These are phyloP conservation scores for Drosophila littoralis DNA, from an alignment of 1,140 invertebrate species.

Conservation along the genomic window DNA sequence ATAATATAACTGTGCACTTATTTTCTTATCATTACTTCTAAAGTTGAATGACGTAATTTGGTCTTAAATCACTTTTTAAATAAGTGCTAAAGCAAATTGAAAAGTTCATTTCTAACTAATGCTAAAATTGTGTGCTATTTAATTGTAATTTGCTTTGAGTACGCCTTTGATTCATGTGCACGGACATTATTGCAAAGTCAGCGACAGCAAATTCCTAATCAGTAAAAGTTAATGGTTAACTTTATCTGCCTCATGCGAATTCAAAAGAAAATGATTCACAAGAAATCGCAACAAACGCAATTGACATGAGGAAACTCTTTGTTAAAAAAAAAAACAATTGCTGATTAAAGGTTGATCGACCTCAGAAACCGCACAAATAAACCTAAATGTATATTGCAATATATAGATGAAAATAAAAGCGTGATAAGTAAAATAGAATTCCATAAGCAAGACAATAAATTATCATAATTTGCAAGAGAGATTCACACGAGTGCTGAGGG, in stretches of 20 bases:
- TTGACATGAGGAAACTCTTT: not conserved
- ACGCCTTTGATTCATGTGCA: too few relatives aligned
- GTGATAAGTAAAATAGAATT: not conserved
- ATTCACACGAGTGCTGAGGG: not conserved
- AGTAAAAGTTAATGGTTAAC: not conserved
- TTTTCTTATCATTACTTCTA: too few relatives aligned
- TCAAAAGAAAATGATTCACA: conserved; percentile 2
- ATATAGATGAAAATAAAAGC: not conserved
- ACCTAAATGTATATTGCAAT: not conserved
- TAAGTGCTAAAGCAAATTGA: too few relatives aligned
- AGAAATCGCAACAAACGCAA: not conserved
- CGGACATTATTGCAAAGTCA: not conserved
- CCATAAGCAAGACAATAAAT: not conserved
- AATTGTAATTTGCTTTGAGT: too few relatives aligned
- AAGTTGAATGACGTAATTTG: too few relatives aligned
- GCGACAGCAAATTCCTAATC: not conserved
- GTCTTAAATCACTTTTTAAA: too few relatives aligned
- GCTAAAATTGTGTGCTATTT: too few relatives aligned
- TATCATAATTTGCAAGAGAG: not conserved
- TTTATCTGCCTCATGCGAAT: not conserved
- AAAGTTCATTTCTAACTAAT: too few relatives aligned
- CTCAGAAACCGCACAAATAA: not conserved
- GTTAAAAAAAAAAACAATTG: not conserved
- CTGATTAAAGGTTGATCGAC: conserved; percentile 2
- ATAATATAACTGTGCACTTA: too few relatives aligned